A percentile compares a stretch with the other conserved stretches of the same genome.
phyloP scores from a whole-genome alignment of 2,888 invertebrate species.

The Phytoseiulus persimilis region DNA sequence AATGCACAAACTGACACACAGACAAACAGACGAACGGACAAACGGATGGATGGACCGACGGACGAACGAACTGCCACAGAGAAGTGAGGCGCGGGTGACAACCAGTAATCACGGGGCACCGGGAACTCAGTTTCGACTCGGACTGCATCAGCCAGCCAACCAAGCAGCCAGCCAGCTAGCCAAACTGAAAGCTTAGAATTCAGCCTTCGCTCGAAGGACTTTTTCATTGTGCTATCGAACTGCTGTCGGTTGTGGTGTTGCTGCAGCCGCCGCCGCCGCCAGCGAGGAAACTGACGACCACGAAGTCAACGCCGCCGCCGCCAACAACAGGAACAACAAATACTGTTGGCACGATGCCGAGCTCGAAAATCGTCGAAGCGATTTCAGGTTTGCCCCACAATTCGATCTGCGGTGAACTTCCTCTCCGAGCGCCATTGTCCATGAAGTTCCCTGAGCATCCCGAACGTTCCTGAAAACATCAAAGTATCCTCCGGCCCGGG shows the following conservation, averaged over 20 bases:
- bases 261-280: background rate
- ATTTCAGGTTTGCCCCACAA: background rate
- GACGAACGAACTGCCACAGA: background rate
- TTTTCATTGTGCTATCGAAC: background rate
- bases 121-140: slow-evolving; percentile 5
- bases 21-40: background rate
- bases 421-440: background rate
- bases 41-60: background rate
- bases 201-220: background rate
- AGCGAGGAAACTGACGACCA: background rate
- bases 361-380: background rate
- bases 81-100: slow-evolving; percentile 5
- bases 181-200: background rate
- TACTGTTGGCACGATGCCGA: background rate
- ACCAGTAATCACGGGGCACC: slow-evolving; percentile 5
- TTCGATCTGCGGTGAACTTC: background rate
- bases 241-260: background rate
- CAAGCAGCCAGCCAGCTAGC: background rate
- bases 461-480: too few species aligned
- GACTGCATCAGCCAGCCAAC: background rate
- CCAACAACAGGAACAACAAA: background rate
- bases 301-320: background rate
- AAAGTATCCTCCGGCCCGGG: too few species aligned
- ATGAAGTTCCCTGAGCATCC: background rate
- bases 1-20: background rate